Conservation (phyloP, 53 echinoderm and acorn worm genomes). For the Glandiceps talaboti region DNA sequence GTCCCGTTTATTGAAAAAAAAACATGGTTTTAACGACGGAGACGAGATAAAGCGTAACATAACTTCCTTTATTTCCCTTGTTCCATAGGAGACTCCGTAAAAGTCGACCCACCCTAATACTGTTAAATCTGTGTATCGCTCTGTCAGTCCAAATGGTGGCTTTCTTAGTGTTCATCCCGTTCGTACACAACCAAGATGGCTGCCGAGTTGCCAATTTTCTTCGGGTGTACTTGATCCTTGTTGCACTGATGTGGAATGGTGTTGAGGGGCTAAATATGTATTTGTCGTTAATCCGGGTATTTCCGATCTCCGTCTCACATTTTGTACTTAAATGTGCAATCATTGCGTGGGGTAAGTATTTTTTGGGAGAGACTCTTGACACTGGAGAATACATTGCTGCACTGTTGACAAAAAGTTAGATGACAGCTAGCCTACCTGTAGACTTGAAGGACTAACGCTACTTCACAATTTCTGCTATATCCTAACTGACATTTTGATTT, state of each 20-base stretch:
- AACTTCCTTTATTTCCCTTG: no score
- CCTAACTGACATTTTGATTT: no score
- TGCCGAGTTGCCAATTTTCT: constrained; percentile 70
- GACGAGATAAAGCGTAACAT: no score
- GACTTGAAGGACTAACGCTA: no score
- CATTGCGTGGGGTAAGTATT: constrained; percentile 68
- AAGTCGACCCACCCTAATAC: constrained; percentile 70
- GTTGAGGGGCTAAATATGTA: constrained; percentile 87
- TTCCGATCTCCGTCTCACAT: constrained; percentile 44
- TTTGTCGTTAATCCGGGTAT: constrained; percentile 54
- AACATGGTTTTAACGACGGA: no score
- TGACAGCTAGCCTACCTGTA: no score
- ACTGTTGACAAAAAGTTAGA: no score
- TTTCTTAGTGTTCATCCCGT: constrained; percentile 42
- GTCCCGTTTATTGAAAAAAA: no score
- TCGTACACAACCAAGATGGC: constrained; percentile 40
- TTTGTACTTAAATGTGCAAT: constrained; percentile 68
- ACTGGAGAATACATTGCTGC: no score
- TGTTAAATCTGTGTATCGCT: constrained; percentile 65
- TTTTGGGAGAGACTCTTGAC: not conserved
- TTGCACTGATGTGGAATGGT: constrained; percentile 90
- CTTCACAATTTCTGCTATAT: no score
- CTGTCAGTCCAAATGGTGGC: constrained; percentile 42
- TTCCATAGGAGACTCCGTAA: no score
- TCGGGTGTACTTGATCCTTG: constrained; percentile 65